These are phyloP conservation scores for Halocynthia roretzi DNA, from an alignment of 23 tunicate genomes.

Conservation along the genomic window DNA sequence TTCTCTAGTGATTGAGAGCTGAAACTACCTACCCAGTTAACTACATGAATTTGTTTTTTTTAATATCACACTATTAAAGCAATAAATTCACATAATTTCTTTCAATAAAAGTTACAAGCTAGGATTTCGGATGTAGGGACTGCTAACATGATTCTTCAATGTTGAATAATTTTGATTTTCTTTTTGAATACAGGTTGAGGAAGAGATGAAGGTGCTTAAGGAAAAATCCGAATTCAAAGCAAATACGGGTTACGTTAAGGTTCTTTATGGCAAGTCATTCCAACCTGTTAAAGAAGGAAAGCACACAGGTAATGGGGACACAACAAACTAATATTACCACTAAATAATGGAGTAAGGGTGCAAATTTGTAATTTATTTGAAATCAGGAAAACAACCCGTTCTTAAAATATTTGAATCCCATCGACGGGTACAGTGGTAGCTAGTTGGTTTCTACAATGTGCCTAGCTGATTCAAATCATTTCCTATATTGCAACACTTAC, in stretches of 20 bases:
- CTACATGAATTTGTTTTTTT: too few relatives aligned
- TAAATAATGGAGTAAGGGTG: too few relatives aligned
- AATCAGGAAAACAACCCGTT: background rate
- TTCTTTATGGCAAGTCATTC: slow-evolving; percentile 7
- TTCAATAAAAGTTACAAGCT: too few relatives aligned
- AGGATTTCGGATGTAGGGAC: too few relatives aligned
- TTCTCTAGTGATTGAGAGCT: too few relatives aligned
- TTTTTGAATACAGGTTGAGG: slow-evolving; percentile 1
- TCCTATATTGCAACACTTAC: background rate
- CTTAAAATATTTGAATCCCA: background rate
- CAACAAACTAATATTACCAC: too few relatives aligned
- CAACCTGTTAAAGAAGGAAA: background rate
- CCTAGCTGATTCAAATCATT: background rate
- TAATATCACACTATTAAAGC: too few relatives aligned
- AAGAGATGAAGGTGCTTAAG: background rate
- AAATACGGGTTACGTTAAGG: slow-evolving; percentile 26
- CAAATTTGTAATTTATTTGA: background rate
- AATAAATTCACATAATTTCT: too few relatives aligned
- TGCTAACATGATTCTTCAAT: too few relatives aligned
- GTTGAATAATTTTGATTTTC: background rate
- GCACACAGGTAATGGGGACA: too few relatives aligned
- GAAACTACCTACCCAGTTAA: too few relatives aligned
- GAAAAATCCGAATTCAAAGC: slow-evolving; percentile 27
- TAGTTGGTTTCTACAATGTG: background rate
- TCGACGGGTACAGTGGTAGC: too few relatives aligned